Percentiles rank a stretch among this genome's conserved stretches.
Conservation (phyloP, 2,113 vertebrate genomes). For the Chionis minor region DNA sequence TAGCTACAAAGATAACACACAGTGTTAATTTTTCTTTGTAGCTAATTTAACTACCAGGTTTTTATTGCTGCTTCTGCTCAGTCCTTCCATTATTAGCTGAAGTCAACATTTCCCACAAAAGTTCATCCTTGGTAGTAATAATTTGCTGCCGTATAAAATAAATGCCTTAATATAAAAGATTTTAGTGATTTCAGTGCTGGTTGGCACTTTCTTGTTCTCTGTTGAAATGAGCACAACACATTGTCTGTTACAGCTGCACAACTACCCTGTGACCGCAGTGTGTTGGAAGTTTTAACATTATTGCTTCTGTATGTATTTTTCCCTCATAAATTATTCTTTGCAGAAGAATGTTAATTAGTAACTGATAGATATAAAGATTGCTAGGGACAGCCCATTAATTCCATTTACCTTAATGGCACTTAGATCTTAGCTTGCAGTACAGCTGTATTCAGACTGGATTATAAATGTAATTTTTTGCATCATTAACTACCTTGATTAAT, state of each 20-base stretch:
- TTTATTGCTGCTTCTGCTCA: constrained; percentile 33
- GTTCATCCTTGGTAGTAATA: constrained; percentile 54
- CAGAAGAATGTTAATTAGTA: constrained; percentile 86
- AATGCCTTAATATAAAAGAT: constrained; percentile 52
- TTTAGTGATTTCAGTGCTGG: constrained; percentile 32
- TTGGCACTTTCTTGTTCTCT: constrained; percentile 16
- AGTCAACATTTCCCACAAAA: constrained; percentile 62
- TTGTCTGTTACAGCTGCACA: not conserved
- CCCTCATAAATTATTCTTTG: constrained; percentile 73
- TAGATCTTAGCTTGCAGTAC: constrained; percentile 80
- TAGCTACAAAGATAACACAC: constrained; percentile 20
- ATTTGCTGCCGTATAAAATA: constrained; percentile 63
- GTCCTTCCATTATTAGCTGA: constrained; percentile 61
- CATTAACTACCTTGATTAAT: constrained; percentile 80
- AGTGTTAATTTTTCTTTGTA: constrained; percentile 6
- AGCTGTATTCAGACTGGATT: constrained; percentile 82
- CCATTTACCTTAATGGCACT: constrained; percentile 90
- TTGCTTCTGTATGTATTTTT: constrained; percentile 50
- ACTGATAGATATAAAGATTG: constrained; percentile 89
- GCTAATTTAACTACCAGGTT: constrained; percentile 36
- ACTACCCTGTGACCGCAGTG: not conserved
- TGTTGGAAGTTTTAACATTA: constrained; percentile 34
- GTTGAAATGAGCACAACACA: not conserved
- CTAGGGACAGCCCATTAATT: constrained; percentile 93
- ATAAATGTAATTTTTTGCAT: constrained; percentile 83